These are phyloP conservation scores for Phalacrocorax pelagicus DNA, from an alignment of 2,113 vertebrate genomes.

Conservation along the genomic window DNA sequence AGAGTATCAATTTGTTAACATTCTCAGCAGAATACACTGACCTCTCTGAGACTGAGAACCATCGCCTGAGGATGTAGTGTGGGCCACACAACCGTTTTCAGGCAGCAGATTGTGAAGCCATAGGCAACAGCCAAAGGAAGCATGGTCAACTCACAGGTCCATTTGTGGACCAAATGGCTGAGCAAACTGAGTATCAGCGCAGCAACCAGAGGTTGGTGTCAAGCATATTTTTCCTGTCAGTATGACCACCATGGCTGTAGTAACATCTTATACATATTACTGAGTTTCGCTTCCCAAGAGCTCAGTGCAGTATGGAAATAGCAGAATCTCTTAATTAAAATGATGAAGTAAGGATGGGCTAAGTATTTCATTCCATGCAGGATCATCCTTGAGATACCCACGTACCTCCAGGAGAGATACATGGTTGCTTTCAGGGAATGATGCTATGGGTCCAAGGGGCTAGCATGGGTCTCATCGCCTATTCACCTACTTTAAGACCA, in stretches of 20 bases:
- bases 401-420: not conserved
- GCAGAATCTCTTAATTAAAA: not conserved
- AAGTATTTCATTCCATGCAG: not conserved
- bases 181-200: not conserved
- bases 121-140: not conserved
- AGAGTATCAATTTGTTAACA: not conserved
- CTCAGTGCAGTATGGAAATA: not conserved
- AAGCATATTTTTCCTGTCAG: not conserved
- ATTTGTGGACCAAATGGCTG: not conserved
- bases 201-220: not conserved
- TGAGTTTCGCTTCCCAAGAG: not conserved
- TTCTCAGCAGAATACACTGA: not conserved
- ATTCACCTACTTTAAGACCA: not conserved
- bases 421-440: not conserved
- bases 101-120: not conserved
- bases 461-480: not conserved
- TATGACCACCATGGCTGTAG: not conserved
- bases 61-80: not conserved
- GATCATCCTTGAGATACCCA: not conserved
- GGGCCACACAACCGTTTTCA: not conserved
- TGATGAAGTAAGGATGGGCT: not conserved
- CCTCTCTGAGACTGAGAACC: not conserved
- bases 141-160: rapidly evolving
- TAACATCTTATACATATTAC: not conserved
- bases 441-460: not conserved